Evolutionary conservation across 2,113 vertebrate genomes (phyloP).

Genomic region (Pteruthius melanotis): DNA sequence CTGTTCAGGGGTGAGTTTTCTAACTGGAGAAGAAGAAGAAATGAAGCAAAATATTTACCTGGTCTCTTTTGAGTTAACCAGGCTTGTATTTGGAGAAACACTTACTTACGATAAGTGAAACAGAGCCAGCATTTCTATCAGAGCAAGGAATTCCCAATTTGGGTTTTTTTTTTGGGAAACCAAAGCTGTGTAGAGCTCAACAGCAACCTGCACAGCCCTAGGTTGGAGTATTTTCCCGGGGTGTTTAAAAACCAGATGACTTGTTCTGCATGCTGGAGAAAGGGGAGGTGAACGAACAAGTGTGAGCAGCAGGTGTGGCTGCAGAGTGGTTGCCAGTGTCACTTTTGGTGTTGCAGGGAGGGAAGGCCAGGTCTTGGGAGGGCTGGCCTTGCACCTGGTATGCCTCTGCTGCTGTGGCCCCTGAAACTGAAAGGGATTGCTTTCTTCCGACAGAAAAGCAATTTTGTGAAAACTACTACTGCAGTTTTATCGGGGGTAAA

Average conservation of each 20-base stretch:
- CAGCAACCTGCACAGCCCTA: fast-evolving
- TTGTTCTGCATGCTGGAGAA: neutral
- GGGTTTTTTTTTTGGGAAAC: neutral
- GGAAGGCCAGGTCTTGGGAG: neutral
- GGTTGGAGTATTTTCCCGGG: fast-evolving
- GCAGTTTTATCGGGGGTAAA: neutral
- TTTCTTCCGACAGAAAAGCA: neutral
- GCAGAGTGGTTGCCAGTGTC: neutral
- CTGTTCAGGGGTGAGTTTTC: neutral
- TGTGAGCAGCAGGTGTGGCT: fast-evolving
- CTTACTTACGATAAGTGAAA: fast-evolving
- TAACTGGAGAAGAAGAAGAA: neutral
- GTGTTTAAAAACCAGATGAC: neutral
- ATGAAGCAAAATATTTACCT: neutral
- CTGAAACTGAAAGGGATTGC: neutral
- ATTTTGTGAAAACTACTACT: neutral
- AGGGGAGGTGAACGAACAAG: too few species aligned
- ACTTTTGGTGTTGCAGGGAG: neutral
- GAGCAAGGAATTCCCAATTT: neutral
- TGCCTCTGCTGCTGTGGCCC: neutral
- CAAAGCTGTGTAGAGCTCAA: neutral
- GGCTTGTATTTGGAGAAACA: neutral
- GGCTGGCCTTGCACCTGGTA: fast-evolving
- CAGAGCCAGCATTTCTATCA: neutral
- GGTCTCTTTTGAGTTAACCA: neutral